phyloP scores from a whole-genome alignment of 2,113 vertebrate genomes.

The Pteropus alecto region DNA sequence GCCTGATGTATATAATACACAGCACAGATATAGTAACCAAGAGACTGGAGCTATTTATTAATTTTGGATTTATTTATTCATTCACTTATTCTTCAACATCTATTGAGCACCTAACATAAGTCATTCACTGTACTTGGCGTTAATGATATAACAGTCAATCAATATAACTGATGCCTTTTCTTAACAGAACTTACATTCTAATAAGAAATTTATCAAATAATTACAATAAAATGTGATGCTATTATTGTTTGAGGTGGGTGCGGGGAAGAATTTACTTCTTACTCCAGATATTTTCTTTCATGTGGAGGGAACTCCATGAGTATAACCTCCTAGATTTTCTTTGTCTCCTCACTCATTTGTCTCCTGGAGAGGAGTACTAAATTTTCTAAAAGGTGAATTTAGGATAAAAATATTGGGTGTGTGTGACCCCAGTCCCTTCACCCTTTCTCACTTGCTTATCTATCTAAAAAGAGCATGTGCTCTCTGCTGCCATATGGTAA shows the following conservation, averaged over 20 bases:
- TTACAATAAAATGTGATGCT: not conserved
- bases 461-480: not conserved
- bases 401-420: not conserved
- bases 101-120: not conserved
- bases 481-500: not conserved
- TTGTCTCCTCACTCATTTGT: not conserved
- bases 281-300: not conserved
- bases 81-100: not conserved
- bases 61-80: not conserved
- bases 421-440: not conserved
- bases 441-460: not conserved
- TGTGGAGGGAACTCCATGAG: not conserved
- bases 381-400: not conserved
- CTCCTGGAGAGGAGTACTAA: not conserved
- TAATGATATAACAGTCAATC: not conserved
- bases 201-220: not conserved
- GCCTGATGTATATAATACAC: not conserved
- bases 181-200: not conserved
- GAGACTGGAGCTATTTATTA: not conserved
- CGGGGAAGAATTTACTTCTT: not conserved
- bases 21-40: not conserved
- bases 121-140: not conserved
- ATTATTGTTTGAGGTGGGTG: not conserved
- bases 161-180: not conserved
- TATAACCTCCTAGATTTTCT: not conserved